Evolutionary conservation across 2,888 invertebrate genomes (phyloP), one percentile per base, ranked within the genome.

Genomic region (Drosophila picticornis): DNA sequence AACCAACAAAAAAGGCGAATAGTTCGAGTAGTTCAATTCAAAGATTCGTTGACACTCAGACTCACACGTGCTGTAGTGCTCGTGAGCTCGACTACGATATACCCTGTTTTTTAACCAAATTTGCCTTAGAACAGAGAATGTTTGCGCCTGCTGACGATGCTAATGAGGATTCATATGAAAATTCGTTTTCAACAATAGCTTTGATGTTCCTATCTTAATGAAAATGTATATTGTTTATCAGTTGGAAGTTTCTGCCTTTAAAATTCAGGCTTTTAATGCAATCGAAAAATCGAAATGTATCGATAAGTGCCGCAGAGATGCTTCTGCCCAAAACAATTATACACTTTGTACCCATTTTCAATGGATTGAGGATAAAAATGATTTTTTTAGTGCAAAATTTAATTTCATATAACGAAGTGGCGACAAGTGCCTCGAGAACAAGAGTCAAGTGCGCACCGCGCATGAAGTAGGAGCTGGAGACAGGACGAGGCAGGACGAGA

Each of bases 391-490:
- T 36, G 19, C 6, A 19, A 55, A 36, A 36, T 36, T 27, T 27
- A 55, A 36, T 55, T 46, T 25, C 9, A 25, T 25, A 25, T 16
- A 46, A 16, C 25, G 65, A 77, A 71, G 56, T 43, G 70, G 25
- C 40, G 31, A 29, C 22, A 63, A 56, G 61, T 40, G 36, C 29
- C 29, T 16, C 4, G 11, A 25, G 36, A 25, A 31, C 32, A 48
- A 56, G 27, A 55, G 67, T 56, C 62, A 67, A 55, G 53, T 67
- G 46, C 27, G 40, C 25, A 11, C 36, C 32, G 46, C 46, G 16
- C 16, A 46, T 46, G 16, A 25, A 7, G 16, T 16, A 4, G 9
- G 16, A 46, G 46, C 13, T 2, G 52, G 13, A 29, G 13, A n/a
- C n/a, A 29, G 29, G 29, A 31, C 5, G 13, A 40, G 22, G 5